Evolutionary conservation across 2,113 vertebrate species (phyloP), one percentile per base, ranked within the genome.

Genomic region (Brienomyrus brachyistius): DNA sequence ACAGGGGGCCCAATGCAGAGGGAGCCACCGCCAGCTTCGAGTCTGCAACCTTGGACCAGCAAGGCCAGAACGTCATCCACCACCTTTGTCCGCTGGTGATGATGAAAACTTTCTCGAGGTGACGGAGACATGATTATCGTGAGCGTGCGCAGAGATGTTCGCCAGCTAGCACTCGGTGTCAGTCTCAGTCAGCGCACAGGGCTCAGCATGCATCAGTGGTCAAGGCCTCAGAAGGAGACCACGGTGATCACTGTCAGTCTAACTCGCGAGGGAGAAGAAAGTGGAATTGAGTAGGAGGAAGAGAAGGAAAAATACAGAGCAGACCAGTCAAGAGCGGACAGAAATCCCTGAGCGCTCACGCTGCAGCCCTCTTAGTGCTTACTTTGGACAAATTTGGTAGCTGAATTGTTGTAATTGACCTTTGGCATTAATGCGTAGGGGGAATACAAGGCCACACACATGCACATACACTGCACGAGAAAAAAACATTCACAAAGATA

Each of bases 211-310:
- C 31, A 27, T 66, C 59, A 77, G 70, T 77, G 31, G 40, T 13
- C 74, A 43, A 80, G 70, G 74, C 74, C 35, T 43, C 74, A 80
- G 74, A 40, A 80, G 74, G 35, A 74, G 66, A 74, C 27, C 13
- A 31, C 66, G 35, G 35, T 74, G 66, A 80, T 43, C 74, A 80
- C 35, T 43, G 35, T 80, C 35, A 80, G 35, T 43, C 43, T 43
- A 35, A 43, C 74, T 80, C 74, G 19, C 74, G 6, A 80, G 74
- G 74, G 85, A 40, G 54, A 52, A 87, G 50, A 27, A 54, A 35
- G 51, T 52, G 48, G 50, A 87, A 54, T 87, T 87, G 85, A 87
- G 50, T 87, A 51, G 85, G 51, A 87, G 51, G 85, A 54, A 35
- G 21, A 40, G 51, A 87, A 52, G n/a, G n/a, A 87, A 87, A 54